Evolutionary conservation across 1,140 invertebrate species (phyloP).

Genomic region (Rhopalosiphum maidis): DNA sequence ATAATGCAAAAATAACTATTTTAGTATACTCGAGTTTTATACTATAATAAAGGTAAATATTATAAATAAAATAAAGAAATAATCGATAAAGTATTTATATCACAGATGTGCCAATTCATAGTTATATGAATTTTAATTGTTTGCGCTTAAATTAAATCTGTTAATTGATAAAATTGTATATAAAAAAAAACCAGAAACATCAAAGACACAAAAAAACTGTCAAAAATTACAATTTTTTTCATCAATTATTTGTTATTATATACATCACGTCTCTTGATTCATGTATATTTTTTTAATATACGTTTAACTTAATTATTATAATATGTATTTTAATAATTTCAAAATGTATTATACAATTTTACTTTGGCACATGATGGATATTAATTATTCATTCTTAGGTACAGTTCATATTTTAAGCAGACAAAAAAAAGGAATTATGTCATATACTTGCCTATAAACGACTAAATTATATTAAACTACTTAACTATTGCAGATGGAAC

Average conservation of each 20-base stretch:
- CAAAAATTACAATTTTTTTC: neutral
- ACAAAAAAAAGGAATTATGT: neutral
- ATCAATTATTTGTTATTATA: neutral
- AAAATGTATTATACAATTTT: neutral
- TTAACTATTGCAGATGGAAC: neutral
- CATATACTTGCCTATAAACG: neutral
- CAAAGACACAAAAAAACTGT: neutral
- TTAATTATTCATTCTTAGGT: neutral
- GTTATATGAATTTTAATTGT: neutral
- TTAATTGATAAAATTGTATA: neutral
- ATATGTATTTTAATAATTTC: neutral
- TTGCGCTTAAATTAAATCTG: neutral
- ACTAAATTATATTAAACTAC: neutral
- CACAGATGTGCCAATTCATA: too few relatives aligned
- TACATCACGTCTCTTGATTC: neutral
- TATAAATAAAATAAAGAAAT: too few relatives aligned
- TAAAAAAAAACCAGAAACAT: neutral
- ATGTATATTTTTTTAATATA: neutral
- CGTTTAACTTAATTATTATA: neutral
- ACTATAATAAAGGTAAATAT: too few relatives aligned
- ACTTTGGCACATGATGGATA: neutral
- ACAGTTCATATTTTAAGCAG: neutral
- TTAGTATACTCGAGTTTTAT: too few relatives aligned
- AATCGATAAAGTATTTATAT: too few relatives aligned
- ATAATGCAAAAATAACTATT: too few relatives aligned